Base-by-base conservation (phyloP, 2,797 vertebrate genomes). In the Diplodus puntazzo region DNA sequence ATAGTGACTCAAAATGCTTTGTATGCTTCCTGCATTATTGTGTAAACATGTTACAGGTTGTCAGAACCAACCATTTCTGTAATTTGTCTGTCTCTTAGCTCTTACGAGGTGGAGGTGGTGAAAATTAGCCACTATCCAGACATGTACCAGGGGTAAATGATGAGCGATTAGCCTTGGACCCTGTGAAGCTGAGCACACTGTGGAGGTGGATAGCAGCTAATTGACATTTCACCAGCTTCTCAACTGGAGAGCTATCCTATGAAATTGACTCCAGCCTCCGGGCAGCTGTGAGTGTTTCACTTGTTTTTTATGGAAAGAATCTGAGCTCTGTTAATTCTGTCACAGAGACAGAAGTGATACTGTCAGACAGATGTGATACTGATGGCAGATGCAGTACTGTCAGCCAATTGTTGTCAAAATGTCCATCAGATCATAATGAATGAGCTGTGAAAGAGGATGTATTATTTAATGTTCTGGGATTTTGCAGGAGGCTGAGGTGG, bases 151-250 rank as follows among this genome's bases (percentile, higher is more conserved):
- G 78, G 87, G 84, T 80, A 84, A 87, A 87, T 75, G 79, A 92
- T 90, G 87, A 94, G 80, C 73, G 65, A 93, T 95, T 92, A 90
- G 76, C 91, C 87, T 72, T 87, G 76, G 79, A 79, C 75, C 80
- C 77, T 74, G 54, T 68, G 69, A 75, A 72, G 81, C 87, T 69
- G 81, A 86, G 76, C 59, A 18, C 81, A 49, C 75, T 59, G 63
- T 80, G 87, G 79, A 91, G 79, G 87, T 84, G 86, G 87, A 82
- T 21, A 77, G 71, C 63, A 50, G 83, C 87, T 93, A 91, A 91
- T 88, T 91, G 91, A 84, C 86, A 88, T 92, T 92, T 91, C 77
- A 79, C 58, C 85, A 77, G 82, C 79, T 79, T 82, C 80, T 87
- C 87, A 66, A 79, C 89, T 89, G 77, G 77, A 89, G 83, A 72